Evolutionary conservation across 1,140 invertebrate species (phyloP), one percentile per base, ranked within the genome.

Genomic region (Leptopilina clavipes): DNA sequence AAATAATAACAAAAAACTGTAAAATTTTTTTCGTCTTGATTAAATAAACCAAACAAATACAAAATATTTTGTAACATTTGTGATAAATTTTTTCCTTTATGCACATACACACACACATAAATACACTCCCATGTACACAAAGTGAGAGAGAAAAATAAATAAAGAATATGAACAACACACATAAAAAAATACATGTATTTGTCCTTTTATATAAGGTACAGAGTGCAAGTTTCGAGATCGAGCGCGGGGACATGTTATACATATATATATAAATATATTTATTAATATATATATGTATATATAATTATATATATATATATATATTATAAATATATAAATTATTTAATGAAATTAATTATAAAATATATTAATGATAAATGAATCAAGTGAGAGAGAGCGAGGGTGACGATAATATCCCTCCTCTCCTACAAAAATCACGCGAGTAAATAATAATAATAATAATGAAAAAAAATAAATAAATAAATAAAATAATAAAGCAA

Each of bases 141-240:
- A 83, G 77, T 82, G 52, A 75, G 45, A 77, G 59, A 59, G 22
- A 70, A 18, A 40, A 9, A 7, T 8, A 40, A 40, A 40, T 40
- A 8, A 40, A 40, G 1, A 40, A 40, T 31, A 40, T 8, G 9
- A 40, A 40, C 5, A 40, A 40, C 25, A 31, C 25, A 40, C 37
- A 40, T 6, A 40, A 40, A 40, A 40, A 81, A 70, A 73, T 76
- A 82, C 73, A 77, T 81, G 81, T 82, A 77, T 77, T 40, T 81
- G 82, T 76, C 76, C 79, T 81, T 77, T 70, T 77, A 77, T 31
- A 73, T 81, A 1, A 79, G 54, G 73, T 78, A 79, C 81, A 79
- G 79, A 80, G 77, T 79, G 77, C 74, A 70, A 81, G 79, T 77
- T 52, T 18, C 56, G 70, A 37, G 73, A 70, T 52, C 71, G 56